Conservation (phyloP, 2,888 invertebrate genomes). For the Drosophila falleni region DNA sequence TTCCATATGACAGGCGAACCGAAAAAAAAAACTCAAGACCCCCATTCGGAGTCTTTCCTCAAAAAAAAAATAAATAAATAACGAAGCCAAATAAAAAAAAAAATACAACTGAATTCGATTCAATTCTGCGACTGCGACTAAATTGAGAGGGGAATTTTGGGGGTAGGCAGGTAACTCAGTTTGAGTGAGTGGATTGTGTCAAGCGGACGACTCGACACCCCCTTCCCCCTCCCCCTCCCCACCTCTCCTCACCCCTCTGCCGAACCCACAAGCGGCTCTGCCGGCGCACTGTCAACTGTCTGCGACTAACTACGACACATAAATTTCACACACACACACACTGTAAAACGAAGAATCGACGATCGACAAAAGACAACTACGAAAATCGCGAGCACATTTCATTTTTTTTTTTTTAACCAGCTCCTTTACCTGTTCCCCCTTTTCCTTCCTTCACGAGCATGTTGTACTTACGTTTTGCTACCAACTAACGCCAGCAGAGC, state of each 20-base stretch:
- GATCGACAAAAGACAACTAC: conserved; percentile 73
- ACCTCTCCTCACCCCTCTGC: no score
- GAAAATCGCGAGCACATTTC: conserved; percentile 58
- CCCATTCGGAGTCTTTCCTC: conserved; percentile 37
- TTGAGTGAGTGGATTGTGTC: conserved; percentile 58
- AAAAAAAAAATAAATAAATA: no score
- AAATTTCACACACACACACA: conserved; percentile 14
- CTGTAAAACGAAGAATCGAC: conserved; percentile 40
- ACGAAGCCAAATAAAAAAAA: no score
- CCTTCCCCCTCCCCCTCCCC: background rate
- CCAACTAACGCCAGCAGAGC: conserved; percentile 44
- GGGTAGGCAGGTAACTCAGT: conserved; percentile 19
- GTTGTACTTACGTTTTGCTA: conserved; percentile 56
- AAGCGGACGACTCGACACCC: conserved; percentile 36
- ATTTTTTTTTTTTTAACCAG: conserved; percentile 48
- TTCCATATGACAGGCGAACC: conserved; percentile 19
- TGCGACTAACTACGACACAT: conserved; percentile 57
- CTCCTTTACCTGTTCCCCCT: conserved; percentile 34
- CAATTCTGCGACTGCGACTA: conserved; percentile 24
- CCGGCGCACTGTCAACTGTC: conserved; percentile 29
- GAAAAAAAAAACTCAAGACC: conserved; percentile 44
- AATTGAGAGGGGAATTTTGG: background rate
- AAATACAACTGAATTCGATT: conserved; percentile 15
- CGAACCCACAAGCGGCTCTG: conserved; percentile 4
- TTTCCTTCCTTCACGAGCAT: conserved; percentile 17